Base-by-base conservation (phyloP, 2,113 vertebrate species). In the Lepisosteus osseus region DNA sequence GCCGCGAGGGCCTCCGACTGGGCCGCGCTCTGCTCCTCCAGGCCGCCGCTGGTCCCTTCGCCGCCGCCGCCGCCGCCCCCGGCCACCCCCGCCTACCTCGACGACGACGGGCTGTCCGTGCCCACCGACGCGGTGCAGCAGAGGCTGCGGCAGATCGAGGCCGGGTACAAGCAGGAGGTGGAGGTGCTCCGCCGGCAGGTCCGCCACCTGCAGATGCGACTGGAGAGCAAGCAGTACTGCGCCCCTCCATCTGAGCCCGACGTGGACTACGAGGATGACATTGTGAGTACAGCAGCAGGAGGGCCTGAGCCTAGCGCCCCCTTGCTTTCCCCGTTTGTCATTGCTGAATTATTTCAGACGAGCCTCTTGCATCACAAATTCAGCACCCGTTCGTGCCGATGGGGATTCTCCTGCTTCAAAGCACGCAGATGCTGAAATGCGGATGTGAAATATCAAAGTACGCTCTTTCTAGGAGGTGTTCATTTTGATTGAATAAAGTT, bases 151-250 rank as follows among this genome's bases (percentile, higher is more conserved):
- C 97, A 99, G 82, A 99, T 99, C 0, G 97, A 99, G 85, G 97
- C 97, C 0, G 92, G 94, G 71, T 99, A 99, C 86, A 99, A 97
- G 85, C 97, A 97, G 88, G 97, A 99, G 81, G 97, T 99, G 67
- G 97, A 99, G 82, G 92, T 96, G 85, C 84, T 99, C 78, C 92
- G 97, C 69, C 89, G 94, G 87, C 97, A 99, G 85, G 97, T 99
- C 76, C 90, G 93, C 17, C 95, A 97, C 86, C 93, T 99, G 83
- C 97, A 98, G 89, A 93, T 98, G 87, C 93, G 94, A 79, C 91
- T 99, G 76, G 97, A 99, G 84, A 96, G 96, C 74, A 95, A 93
- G 78, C 96, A 97, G 83, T 94, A 92, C 81, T 90, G 93, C 7
- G 82, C 90, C 4, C 94, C 97, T 6, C 96, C 95, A 0, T 94